phyloP scores from a whole-genome alignment of 1,140 invertebrate species.

The Aphaenogaster floridana region DNA sequence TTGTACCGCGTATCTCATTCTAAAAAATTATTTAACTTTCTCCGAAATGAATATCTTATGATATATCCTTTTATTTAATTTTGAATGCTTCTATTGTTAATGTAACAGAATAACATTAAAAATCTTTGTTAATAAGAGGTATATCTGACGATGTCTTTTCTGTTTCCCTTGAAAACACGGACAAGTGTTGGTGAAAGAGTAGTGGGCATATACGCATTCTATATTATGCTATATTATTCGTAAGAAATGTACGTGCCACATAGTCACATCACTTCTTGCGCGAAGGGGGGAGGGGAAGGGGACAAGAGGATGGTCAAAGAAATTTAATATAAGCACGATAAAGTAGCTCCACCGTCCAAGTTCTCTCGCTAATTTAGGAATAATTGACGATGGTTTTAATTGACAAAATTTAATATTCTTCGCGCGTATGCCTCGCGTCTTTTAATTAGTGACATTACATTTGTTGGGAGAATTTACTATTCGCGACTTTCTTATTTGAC shows the following conservation, averaged over 20 bases:
- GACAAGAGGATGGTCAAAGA: slow-evolving; percentile 66
- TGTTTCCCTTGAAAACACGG: neutral
- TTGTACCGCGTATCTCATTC: no score
- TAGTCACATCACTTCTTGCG: slow-evolving; percentile 23
- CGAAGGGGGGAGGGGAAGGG: slow-evolving; percentile 1
- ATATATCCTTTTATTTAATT: neutral
- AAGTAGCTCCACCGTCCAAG: slow-evolving; percentile 55
- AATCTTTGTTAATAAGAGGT: neutral
- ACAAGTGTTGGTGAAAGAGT: neutral
- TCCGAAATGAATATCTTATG: neutral
- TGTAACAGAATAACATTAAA: neutral
- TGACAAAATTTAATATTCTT: slow-evolving; percentile 58
- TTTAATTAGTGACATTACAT: slow-evolving; percentile 2
- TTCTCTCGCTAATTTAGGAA: slow-evolving; percentile 72
- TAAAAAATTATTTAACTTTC: no score
- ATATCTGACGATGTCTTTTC: neutral
- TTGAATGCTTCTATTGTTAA: neutral
- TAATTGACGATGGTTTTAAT: slow-evolving; percentile 67
- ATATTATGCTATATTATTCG: neutral
- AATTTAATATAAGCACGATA: slow-evolving; percentile 78
- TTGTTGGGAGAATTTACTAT: neutral
- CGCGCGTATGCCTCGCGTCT: neutral
- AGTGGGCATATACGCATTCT: neutral
- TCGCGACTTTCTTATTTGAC: slow-evolving; percentile 2
- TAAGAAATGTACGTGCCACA: neutral